Evolutionary conservation across 2,888 invertebrate genomes (phyloP), one percentile per base, ranked within the genome.

Genomic region (Drosophila suboccidentalis): DNA sequence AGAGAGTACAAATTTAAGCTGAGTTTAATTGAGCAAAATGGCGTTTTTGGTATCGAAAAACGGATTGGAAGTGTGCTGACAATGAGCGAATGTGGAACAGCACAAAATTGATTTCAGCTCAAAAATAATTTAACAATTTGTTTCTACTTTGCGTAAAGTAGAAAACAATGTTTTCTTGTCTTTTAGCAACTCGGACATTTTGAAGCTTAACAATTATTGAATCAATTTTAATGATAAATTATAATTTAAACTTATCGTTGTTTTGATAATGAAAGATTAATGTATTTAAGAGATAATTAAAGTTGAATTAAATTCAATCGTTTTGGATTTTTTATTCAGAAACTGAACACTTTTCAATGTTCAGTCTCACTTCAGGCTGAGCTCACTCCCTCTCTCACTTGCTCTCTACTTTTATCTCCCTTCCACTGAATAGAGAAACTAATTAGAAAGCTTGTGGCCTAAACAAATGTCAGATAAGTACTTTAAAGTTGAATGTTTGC

Each of bases 1-100:
- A 22, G 34, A 44, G 34, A 2, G 47, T 46, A 63, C 49, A 71
- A 79, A 64, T 75, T 64, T 88, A 88, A 88, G 83, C 88, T 69
- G 70, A 71, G 75, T 88, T 86, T 84, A 84, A 84, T 86, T 87
- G 84, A 70, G 75, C 71, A 79, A 68, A 75, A 75, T 50, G 54
- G 67, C 55, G 53, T 61, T 77, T 47, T 64, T 59, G 60, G 57
- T 44, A 65, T 47, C 36, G 64, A 50, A 71, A 71, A 71, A 61
- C 71, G 61, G 62, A 75, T 75, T 73, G 59, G 64, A 75, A 81
- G 74, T 63, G 49, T 67, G 49, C 54, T 66, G 69, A 73, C 68
- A 78, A 71, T 75, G 57, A 59, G 57, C 34, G 57, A 38, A 44
- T 53, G 34, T 46, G 10, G 44, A n/a, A 38, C 32, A 32, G 32